Evolutionary conservation across 2,113 vertebrate species (phyloP).

Genomic region (Polypterus senegalus): DNA sequence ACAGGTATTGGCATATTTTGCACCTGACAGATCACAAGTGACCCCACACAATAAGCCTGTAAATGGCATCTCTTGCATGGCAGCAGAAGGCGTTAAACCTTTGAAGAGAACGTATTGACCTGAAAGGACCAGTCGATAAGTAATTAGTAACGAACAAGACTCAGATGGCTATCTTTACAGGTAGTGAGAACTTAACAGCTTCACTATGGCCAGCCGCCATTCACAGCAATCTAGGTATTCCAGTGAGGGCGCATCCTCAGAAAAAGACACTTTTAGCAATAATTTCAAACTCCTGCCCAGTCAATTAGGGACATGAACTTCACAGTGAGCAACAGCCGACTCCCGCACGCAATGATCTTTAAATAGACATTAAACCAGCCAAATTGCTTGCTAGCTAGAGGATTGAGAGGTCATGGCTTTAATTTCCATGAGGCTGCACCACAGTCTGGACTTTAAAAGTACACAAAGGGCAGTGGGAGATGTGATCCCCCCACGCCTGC

Average conservation of each 20-base stretch:
- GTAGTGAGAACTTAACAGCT: conserved; percentile 2
- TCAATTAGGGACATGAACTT: conserved; percentile 4
- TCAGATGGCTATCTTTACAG: conserved; percentile 8
- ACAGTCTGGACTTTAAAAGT: background rate
- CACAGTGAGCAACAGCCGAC: background rate
- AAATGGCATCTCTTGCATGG: conserved; percentile 6
- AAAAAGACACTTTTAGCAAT: background rate
- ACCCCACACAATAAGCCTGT: background rate
- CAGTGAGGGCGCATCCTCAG: background rate
- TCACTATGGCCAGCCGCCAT: conserved; percentile 2
- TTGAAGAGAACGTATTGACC: conserved; percentile 12
- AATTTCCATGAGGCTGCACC: background rate
- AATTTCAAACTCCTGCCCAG: background rate
- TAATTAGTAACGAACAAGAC: conserved; percentile 11
- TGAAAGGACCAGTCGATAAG: conserved; percentile 16
- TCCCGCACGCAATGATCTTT: background rate
- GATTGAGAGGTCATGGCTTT: conserved; percentile 4
- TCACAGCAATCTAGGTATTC: background rate
- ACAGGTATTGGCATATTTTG: conserved; percentile 1
- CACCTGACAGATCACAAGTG: conserved; percentile 9
- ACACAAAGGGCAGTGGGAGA: background rate
- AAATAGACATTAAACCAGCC: conserved; percentile 1
- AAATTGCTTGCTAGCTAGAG: conserved; percentile 1
- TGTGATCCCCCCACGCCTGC: background rate
- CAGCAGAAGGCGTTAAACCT: conserved; percentile 7